phyloP scores from a whole-genome alignment of 92 coral and sea anemone genomes.

The Blastomussa wellsi region DNA sequence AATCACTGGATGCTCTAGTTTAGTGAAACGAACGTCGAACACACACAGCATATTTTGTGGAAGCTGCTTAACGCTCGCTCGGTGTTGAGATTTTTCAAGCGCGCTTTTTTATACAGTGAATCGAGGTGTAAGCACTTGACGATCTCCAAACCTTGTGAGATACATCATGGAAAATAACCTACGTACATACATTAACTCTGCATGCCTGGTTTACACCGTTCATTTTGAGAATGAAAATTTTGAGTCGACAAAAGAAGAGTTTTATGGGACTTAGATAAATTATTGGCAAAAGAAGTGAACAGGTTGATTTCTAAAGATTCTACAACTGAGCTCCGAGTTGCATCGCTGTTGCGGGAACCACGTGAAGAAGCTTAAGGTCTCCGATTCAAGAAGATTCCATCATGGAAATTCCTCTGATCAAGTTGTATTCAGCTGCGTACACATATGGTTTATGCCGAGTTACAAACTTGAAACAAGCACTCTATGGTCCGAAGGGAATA shows the following conservation, averaged over 20 bases:
- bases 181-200: neutral
- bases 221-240: neutral
- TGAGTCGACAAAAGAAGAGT: conserved; percentile 1
- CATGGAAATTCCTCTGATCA: neutral
- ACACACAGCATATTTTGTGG: neutral
- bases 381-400: neutral
- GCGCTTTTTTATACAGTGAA: conserved; percentile 6
- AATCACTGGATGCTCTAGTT: neutral
- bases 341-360: neutral
- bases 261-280: neutral
- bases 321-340: neutral
- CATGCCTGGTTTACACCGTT: neutral
- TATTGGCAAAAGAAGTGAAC: neutral
- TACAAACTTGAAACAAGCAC: neutral
- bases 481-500: neutral
- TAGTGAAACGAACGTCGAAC: neutral
- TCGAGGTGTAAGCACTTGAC: neutral
- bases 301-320: neutral
- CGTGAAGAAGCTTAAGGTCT: neutral
- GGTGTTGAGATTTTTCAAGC: neutral
- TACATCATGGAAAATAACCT: neutral
- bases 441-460: conserved; percentile 1
- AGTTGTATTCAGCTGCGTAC: neutral
- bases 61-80: conserved; percentile 14
- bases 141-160: neutral